Evolutionary conservation across 2,888 invertebrate species (phyloP).

Genomic region (Panzeria rudis): DNA sequence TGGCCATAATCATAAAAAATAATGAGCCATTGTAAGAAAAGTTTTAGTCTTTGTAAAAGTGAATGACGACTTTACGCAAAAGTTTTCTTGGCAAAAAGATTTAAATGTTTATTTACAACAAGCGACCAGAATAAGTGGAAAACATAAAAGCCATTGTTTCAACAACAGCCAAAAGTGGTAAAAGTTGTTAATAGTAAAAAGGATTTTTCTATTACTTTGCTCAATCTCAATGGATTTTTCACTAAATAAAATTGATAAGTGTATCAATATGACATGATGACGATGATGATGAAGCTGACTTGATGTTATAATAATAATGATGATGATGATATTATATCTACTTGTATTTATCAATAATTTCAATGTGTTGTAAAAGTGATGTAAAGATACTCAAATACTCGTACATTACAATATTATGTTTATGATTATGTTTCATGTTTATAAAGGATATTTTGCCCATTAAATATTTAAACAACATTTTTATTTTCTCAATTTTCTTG

Average conservation of each 20-base stretch:
- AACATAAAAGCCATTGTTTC: conserved; percentile 62
- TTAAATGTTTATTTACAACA: conserved; percentile 69
- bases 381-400: conserved; percentile 52
- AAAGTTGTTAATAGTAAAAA: conserved; percentile 53
- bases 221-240: conserved; percentile 34
- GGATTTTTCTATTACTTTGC: conserved; percentile 52
- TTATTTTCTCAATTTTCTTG: conserved; percentile 24
- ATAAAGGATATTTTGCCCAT: conserved; percentile 49
- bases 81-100: conserved; percentile 67
- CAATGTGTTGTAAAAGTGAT: conserved; percentile 59
- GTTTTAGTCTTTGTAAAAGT: conserved; percentile 48
- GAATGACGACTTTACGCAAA: conserved; percentile 48
- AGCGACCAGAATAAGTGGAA: conserved; percentile 34
- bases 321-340: conserved; percentile 68
- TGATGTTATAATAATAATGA: conserved; percentile 23
- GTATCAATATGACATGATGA: conserved; percentile 63
- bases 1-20: conserved; percentile 82
- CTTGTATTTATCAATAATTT: conserved; percentile 59
- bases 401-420: conserved; percentile 13
- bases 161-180: conserved; percentile 55
- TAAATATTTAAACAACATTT: conserved; percentile 36
- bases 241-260: conserved; percentile 72
- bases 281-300: conserved; percentile 50
- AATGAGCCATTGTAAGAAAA: conserved; percentile 77
- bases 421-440: conserved; percentile 55